Percentiles rank a stretch among this genome's conserved stretches.
Evolutionary conservation across 1,140 invertebrate species (phyloP).

Genomic region (Cyclina sinensis): DNA sequence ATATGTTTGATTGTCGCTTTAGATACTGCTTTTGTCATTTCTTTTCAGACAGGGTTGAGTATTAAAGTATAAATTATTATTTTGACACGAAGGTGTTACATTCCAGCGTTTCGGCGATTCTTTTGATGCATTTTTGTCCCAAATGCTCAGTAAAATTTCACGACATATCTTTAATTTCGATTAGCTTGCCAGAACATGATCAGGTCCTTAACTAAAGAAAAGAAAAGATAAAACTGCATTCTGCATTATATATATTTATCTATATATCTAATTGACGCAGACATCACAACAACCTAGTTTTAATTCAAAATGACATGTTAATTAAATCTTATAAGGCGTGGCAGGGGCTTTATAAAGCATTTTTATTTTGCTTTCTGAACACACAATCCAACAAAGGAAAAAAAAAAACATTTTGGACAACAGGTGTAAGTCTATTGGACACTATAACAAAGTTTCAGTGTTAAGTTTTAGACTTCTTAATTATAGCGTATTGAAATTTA

Average conservation of each 20-base stretch:
- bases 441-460: no score
- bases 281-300: not conserved
- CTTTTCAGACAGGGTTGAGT: not conserved
- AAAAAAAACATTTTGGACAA: no score
- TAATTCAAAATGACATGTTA: not conserved
- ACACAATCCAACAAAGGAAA: no score
- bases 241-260: no score
- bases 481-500: no score
- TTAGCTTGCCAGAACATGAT: not conserved
- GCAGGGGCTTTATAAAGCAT: not conserved
- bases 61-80: constrained; percentile 41
- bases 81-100: constrained; percentile 28
- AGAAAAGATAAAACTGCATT: not conserved
- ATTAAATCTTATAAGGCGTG: not conserved
- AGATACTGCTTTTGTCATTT: constrained; percentile 20
- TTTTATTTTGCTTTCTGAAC: no score
- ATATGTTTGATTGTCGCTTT: not conserved
- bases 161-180: not conserved
- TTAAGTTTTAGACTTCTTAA: no score
- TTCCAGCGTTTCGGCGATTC: not conserved
- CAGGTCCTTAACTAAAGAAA: not conserved
- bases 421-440: no score
- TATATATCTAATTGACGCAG: not conserved
- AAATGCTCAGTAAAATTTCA: not conserved
- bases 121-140: not conserved